phyloP scores from a whole-genome alignment of 2,113 vertebrate species.

The Glaucidium brasilianum region DNA sequence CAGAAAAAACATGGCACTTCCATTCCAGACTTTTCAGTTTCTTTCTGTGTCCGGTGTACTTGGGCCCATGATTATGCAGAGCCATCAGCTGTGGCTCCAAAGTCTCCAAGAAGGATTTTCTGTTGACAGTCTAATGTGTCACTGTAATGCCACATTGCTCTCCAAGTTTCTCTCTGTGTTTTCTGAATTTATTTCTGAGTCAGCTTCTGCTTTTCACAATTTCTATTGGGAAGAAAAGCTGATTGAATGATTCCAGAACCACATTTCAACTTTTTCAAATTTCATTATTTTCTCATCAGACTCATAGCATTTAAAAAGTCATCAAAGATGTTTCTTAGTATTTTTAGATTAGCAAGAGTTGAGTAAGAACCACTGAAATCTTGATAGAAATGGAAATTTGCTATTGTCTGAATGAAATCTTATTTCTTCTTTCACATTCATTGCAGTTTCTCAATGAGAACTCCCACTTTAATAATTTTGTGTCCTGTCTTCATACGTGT shows the following conservation, averaged over 20 bases:
- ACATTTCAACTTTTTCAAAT: too few relatives aligned
- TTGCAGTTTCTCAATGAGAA: background rate
- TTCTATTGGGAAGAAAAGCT: background rate
- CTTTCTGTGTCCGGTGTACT: background rate
- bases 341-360: background rate
- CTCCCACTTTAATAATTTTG: background rate
- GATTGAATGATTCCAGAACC: background rate
- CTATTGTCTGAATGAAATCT: background rate
- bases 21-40: background rate
- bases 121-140: background rate
- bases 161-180: background rate
- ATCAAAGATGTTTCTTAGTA: background rate
- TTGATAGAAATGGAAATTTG: background rate
- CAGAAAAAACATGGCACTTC: background rate
- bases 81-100: background rate
- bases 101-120: background rate
- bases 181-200: background rate
- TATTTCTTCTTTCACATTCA: background rate
- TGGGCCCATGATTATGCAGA: background rate
- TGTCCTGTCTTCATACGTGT: background rate
- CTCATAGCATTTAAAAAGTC: background rate
- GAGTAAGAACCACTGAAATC: background rate
- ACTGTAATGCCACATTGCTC: background rate
- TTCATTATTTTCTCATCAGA: too few relatives aligned
- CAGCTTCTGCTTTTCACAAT: background rate